phyloP scores from a whole-genome alignment of 2,113 vertebrate species.

The Leptosomus discolor region DNA sequence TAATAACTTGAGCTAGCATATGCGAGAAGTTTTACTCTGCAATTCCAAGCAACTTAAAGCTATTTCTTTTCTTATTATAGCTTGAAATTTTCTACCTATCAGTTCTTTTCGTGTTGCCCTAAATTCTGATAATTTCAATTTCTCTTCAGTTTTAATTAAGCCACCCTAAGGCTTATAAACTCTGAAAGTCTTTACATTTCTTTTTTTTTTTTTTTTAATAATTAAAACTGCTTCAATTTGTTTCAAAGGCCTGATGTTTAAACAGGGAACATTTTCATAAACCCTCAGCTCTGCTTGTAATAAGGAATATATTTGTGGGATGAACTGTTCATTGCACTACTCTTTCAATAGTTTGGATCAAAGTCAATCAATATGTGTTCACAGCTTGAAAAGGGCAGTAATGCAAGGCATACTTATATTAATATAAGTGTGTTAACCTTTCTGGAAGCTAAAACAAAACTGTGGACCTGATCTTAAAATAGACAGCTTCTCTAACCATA shows the following conservation, averaged over 20 bases:
- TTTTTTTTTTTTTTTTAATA: background rate
- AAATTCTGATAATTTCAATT: slow-evolving; percentile 19
- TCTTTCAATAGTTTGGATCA: slow-evolving; percentile 1
- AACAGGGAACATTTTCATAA: background rate
- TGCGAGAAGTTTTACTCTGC: background rate
- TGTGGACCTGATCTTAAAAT: background rate
- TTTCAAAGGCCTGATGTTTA: background rate
- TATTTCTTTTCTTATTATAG: background rate
- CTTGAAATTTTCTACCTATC: background rate
- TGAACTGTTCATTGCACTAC: background rate
- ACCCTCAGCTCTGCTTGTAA: background rate
- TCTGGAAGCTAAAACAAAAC: background rate
- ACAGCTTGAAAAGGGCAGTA: background rate
- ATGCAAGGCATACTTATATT: background rate
- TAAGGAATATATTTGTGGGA: background rate
- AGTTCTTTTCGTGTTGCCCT: background rate
- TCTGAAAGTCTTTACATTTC: background rate
- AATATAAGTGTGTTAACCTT: slow-evolving; percentile 2
- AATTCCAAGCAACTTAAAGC: background rate
- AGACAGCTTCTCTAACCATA: background rate
- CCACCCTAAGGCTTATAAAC: background rate
- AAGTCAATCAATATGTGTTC: slow-evolving; percentile 38
- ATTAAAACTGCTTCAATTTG: background rate
- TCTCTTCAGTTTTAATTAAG: slow-evolving; percentile 26
- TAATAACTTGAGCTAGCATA: background rate